Base-by-base conservation (phyloP, 2,888 invertebrate species). In the Artemia sinica region DNA sequence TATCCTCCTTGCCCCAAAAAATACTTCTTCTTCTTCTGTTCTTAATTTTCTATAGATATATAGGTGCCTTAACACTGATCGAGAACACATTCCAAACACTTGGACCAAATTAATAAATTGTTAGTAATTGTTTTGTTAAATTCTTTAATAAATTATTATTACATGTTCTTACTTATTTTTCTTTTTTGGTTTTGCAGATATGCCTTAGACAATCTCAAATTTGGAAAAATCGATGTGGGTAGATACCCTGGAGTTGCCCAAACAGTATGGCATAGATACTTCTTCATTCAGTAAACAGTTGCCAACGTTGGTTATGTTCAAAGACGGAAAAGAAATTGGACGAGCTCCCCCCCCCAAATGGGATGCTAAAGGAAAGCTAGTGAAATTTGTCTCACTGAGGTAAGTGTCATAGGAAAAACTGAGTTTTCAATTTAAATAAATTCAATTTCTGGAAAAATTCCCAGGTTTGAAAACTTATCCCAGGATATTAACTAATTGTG, bases 141-240 rank as follows among this genome's bases (percentile, higher is more conserved):
- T 41, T 41, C 6, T 2, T 41, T 41, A 41, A 52, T 52, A 14
- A n/a, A 52, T 52, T 52, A 18, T 51, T 67, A 50, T 67, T 50
- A 18, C n/a, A 58, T 67, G 13, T 49, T 67, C 14, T 14, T 58
- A n/a, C 13, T 52, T n/a, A 52, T 52, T 52, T 52, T 14, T 14
- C 58, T 13, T 52, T 52, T 52, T 52, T 52, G 2, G 14, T 68
- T 74, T 76, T 50, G n/a, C 74, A 85, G 85, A 72, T 86, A 83
- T 74, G 79, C 82, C 63, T 80, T 94, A 73, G 87, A 90, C 2
- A 93, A 94, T 78, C 80, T 98, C 9, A 88, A 87, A 78, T 98
- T 98, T 81, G 97, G 95, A 1, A 98, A 98, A 81, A 83, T 98
- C 67, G 97, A 98, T 79, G 84, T 96, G 68, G 93, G 95, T 28